Evolutionary conservation across 2,113 vertebrate genomes (phyloP).

Genomic region (Pelecanus crispus): DNA sequence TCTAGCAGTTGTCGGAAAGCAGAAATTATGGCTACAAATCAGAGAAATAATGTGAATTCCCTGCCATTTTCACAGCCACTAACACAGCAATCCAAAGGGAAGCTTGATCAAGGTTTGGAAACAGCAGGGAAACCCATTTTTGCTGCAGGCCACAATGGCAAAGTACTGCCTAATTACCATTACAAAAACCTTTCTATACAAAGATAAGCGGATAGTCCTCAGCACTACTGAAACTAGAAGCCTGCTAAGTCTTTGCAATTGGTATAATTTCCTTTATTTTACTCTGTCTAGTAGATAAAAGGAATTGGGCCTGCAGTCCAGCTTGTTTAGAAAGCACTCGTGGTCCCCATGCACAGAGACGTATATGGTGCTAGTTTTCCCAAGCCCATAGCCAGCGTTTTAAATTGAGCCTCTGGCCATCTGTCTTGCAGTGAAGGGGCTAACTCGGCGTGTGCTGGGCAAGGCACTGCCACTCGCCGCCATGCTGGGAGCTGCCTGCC

Average conservation of each 20-base stretch:
- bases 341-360: fast-evolving
- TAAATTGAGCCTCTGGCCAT: neutral
- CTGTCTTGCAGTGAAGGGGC: neutral
- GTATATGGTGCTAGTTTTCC: fast-evolving
- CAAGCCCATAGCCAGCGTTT: fast-evolving
- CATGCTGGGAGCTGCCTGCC: neutral
- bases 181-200: neutral
- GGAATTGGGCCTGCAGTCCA: neutral
- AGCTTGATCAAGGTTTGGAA: neutral
- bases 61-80: neutral
- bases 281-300: neutral
- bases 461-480: neutral
- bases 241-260: neutral
- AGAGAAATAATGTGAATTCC: neutral
- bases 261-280: neutral
- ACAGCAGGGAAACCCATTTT: neutral
- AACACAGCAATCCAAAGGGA: neutral
- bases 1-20: neutral
- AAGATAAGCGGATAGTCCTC: neutral
- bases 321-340: neutral
- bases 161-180: neutral
- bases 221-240: neutral
- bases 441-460: neutral
- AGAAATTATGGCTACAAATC: neutral
- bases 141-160: neutral